A percentile compares a stretch with the other conserved stretches of the same genome.
phyloP scores from a whole-genome alignment of 2,797 vertebrate genomes.

The Falco columbarius region DNA sequence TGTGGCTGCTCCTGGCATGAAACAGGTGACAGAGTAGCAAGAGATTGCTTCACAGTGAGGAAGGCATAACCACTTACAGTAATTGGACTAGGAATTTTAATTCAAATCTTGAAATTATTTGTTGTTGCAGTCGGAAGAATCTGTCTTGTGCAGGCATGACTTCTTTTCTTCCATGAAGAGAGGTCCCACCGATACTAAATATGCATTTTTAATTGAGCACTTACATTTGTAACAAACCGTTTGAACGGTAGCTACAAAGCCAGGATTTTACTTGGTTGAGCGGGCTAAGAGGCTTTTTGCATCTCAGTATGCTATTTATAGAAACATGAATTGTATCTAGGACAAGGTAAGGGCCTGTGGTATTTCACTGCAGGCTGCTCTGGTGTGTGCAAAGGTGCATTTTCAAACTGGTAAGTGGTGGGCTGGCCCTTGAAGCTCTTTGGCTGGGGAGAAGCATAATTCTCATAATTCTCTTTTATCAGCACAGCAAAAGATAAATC shows the following conservation, averaged over 20 bases:
- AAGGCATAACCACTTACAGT: neutral
- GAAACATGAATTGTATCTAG: neutral
- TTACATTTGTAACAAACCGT: neutral
- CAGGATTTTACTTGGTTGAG: neutral
- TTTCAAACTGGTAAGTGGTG: neutral
- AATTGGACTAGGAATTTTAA: neutral
- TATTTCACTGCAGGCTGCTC: neutral
- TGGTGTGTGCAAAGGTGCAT: neutral
- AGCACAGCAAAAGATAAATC: neutral
- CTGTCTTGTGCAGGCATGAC: neutral
- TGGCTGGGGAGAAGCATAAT: neutral
- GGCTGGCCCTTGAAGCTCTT: neutral
- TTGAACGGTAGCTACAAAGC: neutral
- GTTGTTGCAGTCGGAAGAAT: neutral
- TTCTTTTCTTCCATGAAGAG: neutral
- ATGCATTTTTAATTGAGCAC: neutral
- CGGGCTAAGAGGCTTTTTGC: neutral
- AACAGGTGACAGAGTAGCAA: neutral
- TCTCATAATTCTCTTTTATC: constrained; percentile 18
- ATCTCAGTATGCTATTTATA: neutral
- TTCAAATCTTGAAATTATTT: neutral
- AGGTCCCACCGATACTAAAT: neutral
- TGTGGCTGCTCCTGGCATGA: neutral
- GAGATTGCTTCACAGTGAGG: neutral
- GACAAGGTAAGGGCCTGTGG: neutral